Percentiles rank a stretch among this genome's conserved stretches.
Conservation (phyloP, 1,140 invertebrate species). For the Pantala flavescens region DNA sequence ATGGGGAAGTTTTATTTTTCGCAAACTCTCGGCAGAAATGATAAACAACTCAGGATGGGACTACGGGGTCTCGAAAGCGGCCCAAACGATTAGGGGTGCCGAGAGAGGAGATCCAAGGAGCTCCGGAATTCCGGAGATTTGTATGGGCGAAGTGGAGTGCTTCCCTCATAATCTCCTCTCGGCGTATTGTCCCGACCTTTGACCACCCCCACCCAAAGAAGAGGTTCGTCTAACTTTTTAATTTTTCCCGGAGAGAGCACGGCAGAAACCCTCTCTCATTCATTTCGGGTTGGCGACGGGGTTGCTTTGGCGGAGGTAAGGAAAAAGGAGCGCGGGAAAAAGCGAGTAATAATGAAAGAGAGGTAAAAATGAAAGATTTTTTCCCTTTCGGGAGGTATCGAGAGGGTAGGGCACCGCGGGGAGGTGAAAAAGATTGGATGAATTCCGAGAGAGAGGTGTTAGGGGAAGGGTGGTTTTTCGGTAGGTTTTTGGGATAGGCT, state of each 20-base stretch:
- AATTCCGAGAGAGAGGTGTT: neutral
- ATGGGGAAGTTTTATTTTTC: neutral
- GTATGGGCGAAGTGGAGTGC: too few relatives aligned
- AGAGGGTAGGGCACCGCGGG: neutral
- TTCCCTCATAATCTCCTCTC: too few relatives aligned
- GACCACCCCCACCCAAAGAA: too few relatives aligned
- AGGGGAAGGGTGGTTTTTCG: neutral
- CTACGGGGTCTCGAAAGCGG: too few relatives aligned
- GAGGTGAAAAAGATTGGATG: neutral
- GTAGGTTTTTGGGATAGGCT: neutral
- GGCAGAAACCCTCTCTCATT: neutral
- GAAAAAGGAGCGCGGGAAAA: neutral
- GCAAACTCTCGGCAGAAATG: too few relatives aligned
- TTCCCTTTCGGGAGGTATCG: neutral
- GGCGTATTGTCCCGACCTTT: too few relatives aligned
- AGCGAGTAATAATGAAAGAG: slow-evolving; percentile 9
- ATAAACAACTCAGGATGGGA: too few relatives aligned
- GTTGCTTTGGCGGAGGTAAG: neutral
- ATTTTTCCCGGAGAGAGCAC: too few relatives aligned
- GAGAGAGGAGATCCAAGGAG: too few relatives aligned
- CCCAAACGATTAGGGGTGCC: too few relatives aligned
- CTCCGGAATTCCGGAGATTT: too few relatives aligned
- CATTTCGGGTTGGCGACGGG: neutral
- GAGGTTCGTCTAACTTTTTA: too few relatives aligned
- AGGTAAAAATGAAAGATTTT: neutral